Conservation (phyloP, 2,888 invertebrate species). For the Merodon equestris region DNA sequence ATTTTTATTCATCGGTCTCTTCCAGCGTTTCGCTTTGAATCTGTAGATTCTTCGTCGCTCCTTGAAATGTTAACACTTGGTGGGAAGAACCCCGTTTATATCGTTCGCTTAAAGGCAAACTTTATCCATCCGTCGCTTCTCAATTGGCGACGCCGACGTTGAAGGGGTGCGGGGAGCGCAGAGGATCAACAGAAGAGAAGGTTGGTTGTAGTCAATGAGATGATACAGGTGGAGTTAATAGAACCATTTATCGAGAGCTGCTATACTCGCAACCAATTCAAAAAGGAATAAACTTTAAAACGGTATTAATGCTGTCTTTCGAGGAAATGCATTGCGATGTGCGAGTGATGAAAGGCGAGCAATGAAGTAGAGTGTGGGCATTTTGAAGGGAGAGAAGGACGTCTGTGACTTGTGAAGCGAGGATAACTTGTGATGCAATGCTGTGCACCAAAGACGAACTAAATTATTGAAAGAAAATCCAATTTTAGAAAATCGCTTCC, state of each 20-base stretch:
- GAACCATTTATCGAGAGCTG: constrained; percentile 50
- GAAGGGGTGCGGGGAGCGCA: not conserved
- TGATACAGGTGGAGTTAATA: constrained; percentile 66
- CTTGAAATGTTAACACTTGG: constrained; percentile 53
- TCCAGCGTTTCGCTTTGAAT: too few relatives aligned
- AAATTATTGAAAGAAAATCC: constrained; percentile 64
- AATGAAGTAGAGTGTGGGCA: too few relatives aligned
- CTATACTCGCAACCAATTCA: constrained; percentile 38
- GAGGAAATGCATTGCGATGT: not conserved
- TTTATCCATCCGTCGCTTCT: constrained; percentile 52
- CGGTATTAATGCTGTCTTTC: constrained; percentile 27
- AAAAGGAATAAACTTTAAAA: constrained; percentile 27
- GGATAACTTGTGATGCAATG: constrained; percentile 28
- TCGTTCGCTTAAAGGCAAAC: constrained; percentile 49
- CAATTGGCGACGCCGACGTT: constrained; percentile 2
- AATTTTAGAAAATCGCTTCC: constrained; percentile 63
- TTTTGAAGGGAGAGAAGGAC: not conserved
- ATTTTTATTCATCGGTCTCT: too few relatives aligned
- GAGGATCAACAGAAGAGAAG: too few relatives aligned
- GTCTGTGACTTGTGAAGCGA: not conserved
- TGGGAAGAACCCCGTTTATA: constrained; percentile 53
- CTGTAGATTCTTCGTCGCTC: not conserved
- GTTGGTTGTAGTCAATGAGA: constrained; percentile 37
- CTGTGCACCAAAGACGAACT: constrained; percentile 45
- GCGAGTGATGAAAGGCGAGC: too few relatives aligned